Conservation (phyloP, 2,888 invertebrate species). For the Euplagia quadripunctaria region DNA sequence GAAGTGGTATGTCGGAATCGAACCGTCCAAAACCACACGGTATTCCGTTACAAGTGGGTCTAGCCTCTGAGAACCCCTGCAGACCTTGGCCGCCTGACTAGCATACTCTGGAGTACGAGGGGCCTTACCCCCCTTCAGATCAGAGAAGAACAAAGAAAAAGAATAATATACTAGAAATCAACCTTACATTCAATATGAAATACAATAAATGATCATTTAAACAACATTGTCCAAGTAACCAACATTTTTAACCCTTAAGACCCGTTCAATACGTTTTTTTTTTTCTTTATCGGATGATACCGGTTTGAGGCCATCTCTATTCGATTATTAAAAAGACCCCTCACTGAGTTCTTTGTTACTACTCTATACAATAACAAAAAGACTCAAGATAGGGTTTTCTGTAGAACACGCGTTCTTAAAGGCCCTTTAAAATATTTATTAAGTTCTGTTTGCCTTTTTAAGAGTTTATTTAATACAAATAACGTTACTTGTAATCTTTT, state of each 20-base stretch:
- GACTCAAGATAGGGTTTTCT: not conserved
- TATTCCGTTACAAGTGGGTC: no score
- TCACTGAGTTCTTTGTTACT: slow-evolving; percentile 4
- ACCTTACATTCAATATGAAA: no score
- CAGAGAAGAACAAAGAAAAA: no score
- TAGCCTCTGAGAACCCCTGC: no score
- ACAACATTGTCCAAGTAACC: not conserved
- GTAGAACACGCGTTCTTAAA: not conserved
- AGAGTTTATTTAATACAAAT: slow-evolving; percentile 29
- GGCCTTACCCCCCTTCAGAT: no score
- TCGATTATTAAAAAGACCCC: not conserved
- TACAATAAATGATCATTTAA: not conserved
- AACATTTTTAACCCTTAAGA: slow-evolving; percentile 6
- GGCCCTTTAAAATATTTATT: not conserved
- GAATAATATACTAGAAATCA: no score
- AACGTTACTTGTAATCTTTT: no score
- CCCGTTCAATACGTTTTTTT: slow-evolving; percentile 3
- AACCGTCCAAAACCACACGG: no score
- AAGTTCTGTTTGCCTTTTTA: not conserved
- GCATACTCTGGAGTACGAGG: no score
- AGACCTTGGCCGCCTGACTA: no score
- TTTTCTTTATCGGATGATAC: not conserved
- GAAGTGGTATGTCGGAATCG: no score
- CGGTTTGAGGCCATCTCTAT: slow-evolving; percentile 12
- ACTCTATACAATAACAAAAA: slow-evolving; percentile 18